Percentiles rank a stretch among this genome's conserved stretches.
These are phyloP conservation scores for Aphodius granarius DNA, from an alignment of 2,888 invertebrate species.

Conservation along the genomic window DNA sequence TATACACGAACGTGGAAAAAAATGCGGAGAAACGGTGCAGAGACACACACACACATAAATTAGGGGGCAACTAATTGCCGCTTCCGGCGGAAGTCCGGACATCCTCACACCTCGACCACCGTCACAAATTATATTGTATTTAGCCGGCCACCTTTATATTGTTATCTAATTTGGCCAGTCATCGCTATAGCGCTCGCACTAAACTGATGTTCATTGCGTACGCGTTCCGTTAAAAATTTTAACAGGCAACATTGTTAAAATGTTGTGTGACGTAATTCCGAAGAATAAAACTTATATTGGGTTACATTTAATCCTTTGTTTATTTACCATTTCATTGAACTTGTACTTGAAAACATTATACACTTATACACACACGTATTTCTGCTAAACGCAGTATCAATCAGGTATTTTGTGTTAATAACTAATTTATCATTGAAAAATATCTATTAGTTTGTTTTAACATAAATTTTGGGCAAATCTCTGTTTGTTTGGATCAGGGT, in stretches of 20 bases:
- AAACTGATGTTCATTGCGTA: neutral
- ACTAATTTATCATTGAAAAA: too few relatives aligned
- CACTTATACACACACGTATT: too few relatives aligned
- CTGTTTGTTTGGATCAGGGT: too few relatives aligned
- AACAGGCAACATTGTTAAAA: neutral
- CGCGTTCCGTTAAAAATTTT: neutral
- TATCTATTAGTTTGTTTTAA: too few relatives aligned
- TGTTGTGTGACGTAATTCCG: neutral
- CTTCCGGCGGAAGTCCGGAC: slow-evolving; percentile 44
- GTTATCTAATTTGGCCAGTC: slow-evolving; percentile 43
- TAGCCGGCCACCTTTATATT: slow-evolving; percentile 45
- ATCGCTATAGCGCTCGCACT: slow-evolving; percentile 24
- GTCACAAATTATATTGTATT: slow-evolving; percentile 48
- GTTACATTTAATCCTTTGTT: too few relatives aligned
- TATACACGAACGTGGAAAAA: neutral
- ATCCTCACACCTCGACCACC: slow-evolving; percentile 43
- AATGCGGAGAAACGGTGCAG: neutral
- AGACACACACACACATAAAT: slow-evolving; percentile 33
- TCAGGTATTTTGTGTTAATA: too few relatives aligned
- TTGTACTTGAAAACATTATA: too few relatives aligned
- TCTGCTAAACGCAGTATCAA: too few relatives aligned
- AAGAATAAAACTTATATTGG: too few relatives aligned
- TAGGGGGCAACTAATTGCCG: slow-evolving; percentile 42
- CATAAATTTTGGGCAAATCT: too few relatives aligned
- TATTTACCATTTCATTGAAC: too few relatives aligned